Evolutionary conservation across 2,113 vertebrate species (phyloP).

Genomic region (Calidris pugnax): DNA sequence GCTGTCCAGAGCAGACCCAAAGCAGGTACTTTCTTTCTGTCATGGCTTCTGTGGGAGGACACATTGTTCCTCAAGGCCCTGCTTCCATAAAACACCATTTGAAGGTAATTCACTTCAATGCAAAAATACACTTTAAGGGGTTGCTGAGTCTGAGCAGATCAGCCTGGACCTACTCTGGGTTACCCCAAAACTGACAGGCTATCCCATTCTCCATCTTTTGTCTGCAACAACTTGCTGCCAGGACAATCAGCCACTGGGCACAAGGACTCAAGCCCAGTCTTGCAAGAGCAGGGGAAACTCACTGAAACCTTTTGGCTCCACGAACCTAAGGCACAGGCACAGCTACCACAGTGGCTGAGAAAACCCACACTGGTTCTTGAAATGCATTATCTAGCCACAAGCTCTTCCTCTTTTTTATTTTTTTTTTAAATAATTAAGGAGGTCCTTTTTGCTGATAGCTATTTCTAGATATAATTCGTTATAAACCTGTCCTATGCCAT

Average conservation of each 20-base stretch:
- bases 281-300: neutral
- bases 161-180: neutral
- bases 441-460: neutral
- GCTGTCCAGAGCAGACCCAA: neutral
- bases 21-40: neutral
- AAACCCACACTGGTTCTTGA: neutral
- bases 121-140: accelerated
- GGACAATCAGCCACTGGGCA: neutral
- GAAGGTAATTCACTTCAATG: neutral
- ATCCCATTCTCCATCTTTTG: neutral
- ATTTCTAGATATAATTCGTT: neutral
- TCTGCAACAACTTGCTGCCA: neutral
- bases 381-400: neutral
- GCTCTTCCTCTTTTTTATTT: neutral
- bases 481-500: neutral
- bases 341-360: neutral
- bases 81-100: neutral
- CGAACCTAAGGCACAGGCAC: neutral
- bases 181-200: neutral
- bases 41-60: neutral
- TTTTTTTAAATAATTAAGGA: neutral
- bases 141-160: neutral
- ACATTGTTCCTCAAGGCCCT: neutral
- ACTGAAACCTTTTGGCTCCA: neutral
- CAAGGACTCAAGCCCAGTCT: neutral